phyloP scores from a whole-genome alignment of 1,140 invertebrate species.

The Orchesella cincta region DNA sequence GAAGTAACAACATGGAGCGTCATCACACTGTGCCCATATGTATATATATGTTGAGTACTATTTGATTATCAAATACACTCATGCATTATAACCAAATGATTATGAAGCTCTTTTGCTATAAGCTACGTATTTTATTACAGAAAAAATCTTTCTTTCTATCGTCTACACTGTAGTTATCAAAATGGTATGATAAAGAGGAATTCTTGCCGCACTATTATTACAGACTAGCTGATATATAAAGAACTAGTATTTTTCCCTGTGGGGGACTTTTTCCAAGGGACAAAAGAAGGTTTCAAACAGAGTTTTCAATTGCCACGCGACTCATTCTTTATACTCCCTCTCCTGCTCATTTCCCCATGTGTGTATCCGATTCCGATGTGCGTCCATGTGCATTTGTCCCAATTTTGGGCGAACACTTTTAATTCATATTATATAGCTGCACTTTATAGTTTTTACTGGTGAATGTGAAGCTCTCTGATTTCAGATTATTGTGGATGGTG shows the following conservation, averaged over 20 bases:
- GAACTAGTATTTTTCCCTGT: constrained; percentile 17
- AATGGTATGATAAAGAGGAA: constrained; percentile 11
- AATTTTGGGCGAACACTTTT: background rate
- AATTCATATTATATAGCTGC: background rate
- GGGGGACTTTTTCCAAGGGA: constrained; percentile 21
- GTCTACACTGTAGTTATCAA: too few relatives aligned
- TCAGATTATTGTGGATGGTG: too few relatives aligned
- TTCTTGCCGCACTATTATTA: background rate
- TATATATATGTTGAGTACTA: background rate
- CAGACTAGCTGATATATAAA: background rate
- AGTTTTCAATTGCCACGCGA: constrained; percentile 44
- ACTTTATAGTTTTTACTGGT: background rate
- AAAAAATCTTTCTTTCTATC: constrained; percentile 1
- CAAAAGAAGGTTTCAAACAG: constrained; percentile 38
- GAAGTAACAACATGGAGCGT: constrained; percentile 10
- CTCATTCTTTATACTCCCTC: constrained; percentile 17
- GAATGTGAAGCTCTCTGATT: too few relatives aligned
- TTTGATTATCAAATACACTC: background rate
- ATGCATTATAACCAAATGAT: background rate
- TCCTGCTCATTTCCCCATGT: background rate
- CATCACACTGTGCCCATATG: background rate
- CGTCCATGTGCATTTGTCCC: background rate
- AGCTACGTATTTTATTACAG: background rate
- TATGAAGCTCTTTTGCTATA: too few relatives aligned
- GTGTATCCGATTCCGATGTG: background rate